Evolutionary conservation across 1,140 invertebrate species (phyloP), one percentile per base, ranked within the genome.

Genomic region (Dryas iulia): DNA sequence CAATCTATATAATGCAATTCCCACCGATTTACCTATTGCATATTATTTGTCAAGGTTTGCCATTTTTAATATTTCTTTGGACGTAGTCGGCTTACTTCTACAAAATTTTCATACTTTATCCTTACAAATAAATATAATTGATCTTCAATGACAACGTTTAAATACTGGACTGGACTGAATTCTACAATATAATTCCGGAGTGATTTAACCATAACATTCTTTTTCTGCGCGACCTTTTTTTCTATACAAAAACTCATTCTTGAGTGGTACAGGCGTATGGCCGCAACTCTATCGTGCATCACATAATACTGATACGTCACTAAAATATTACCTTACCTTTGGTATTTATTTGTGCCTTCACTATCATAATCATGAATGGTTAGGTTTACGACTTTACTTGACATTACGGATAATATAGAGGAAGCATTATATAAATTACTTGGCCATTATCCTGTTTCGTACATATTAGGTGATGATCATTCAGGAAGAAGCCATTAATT

Each of bases 301-400:
- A 73, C 69, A 74, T 66, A 59, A 72, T 77, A 73, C 66, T 66
- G 72, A 71, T 78, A 66, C 74, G 71, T 71, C 73, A 68, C 70
- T 76, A 74, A 80, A 79, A 73, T 75, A 80, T 78, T 80, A 21
- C 77, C 74, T 66, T 71, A 67, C 78, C 73, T 70, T 66, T 74
- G 72, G 74, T 57, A 71, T 73, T 76, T 71, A 74, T 47, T 73
- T 70, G 64, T 73, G 72, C 73, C 74, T 78, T 80, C 76, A 62
- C 31, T 65, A 23, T 69, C 31, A 72, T 69, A 59, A 67, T 69
- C 65, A 71, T 71, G 63, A 77, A 61, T 59, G 59, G 61, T 67
- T 52, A 72, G 61, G 31, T 69, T 68, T 53, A 64, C 68, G 71
- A 53, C 24, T 53, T 28, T 14, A 62, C 47, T 52, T 53, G 60